Evolutionary conservation across 2,113 vertebrate species (phyloP).

Genomic region (Isurus oxyrinchus): DNA sequence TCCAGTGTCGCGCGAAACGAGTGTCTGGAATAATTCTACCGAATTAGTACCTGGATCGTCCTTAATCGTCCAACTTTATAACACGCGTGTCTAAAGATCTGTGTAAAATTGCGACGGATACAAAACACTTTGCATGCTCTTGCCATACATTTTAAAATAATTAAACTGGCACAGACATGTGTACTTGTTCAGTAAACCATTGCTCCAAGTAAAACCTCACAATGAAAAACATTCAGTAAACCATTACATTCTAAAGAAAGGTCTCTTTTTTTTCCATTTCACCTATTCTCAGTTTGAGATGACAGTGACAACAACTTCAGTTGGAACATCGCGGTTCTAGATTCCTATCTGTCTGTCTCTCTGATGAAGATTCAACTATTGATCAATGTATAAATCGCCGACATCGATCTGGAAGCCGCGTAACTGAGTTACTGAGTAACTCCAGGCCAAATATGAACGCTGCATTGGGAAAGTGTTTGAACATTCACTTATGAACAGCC

Average conservation of each 20-base stretch:
- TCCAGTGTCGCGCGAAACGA: not conserved
- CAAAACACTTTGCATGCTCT: not conserved
- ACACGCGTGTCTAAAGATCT: not conserved
- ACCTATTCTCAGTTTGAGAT: not conserved
- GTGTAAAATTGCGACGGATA: not conserved
- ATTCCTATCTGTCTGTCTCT: not conserved
- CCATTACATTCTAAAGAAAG: not conserved
- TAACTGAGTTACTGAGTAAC: not conserved
- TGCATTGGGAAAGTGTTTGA: not conserved
- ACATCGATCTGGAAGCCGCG: not conserved
- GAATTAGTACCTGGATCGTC: not conserved
- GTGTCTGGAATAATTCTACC: not conserved
- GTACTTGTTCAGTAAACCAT: not conserved
- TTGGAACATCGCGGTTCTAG: not conserved
- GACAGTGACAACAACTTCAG: no score
- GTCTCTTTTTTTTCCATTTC: not conserved
- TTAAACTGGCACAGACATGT: not conserved
- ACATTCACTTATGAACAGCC: not conserved
- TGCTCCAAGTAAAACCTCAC: no score
- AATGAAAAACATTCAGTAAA: no score
- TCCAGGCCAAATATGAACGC: no score
- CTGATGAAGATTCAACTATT: not conserved
- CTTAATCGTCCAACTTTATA: not conserved
- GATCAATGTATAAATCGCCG: not conserved
- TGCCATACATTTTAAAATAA: not conserved